Conservation (phyloP, 2,888 invertebrate species). For the Apodemia zela region DNA sequence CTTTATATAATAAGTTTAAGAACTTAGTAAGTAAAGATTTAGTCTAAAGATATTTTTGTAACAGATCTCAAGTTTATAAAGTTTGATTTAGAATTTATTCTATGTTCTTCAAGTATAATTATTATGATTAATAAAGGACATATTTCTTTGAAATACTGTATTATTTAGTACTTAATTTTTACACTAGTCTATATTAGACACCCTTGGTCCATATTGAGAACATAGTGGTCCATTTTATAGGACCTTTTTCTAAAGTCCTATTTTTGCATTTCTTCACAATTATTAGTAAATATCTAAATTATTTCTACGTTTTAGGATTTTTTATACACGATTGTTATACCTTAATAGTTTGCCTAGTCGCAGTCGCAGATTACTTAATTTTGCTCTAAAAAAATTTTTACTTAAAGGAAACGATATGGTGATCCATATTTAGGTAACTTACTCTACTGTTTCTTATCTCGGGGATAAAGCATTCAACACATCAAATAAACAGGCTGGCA, state of each 20-base stretch:
- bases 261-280: neutral
- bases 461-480: too few relatives aligned
- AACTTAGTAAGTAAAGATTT: too few relatives aligned
- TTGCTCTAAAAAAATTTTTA: neutral
- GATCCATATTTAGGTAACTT: neutral
- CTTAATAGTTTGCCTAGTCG: neutral
- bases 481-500: too few relatives aligned
- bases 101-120: neutral
- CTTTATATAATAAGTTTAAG: neutral
- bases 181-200: neutral
- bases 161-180: neutral
- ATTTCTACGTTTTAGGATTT: neutral
- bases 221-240: neutral
- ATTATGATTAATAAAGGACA: neutral
- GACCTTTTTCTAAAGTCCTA: neutral
- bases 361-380: neutral
- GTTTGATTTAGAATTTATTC: slow-evolving; percentile 1
- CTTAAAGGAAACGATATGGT: neutral
- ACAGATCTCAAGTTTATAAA: slow-evolving; percentile 2
- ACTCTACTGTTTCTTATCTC: too few relatives aligned
- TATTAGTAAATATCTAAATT: neutral
- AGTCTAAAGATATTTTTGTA: neutral
- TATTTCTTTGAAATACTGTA: neutral
- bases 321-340: neutral
- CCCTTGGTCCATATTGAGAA: neutral